phyloP scores from a whole-genome alignment of 1,140 invertebrate genomes.

The Papilio dardanus region DNA sequence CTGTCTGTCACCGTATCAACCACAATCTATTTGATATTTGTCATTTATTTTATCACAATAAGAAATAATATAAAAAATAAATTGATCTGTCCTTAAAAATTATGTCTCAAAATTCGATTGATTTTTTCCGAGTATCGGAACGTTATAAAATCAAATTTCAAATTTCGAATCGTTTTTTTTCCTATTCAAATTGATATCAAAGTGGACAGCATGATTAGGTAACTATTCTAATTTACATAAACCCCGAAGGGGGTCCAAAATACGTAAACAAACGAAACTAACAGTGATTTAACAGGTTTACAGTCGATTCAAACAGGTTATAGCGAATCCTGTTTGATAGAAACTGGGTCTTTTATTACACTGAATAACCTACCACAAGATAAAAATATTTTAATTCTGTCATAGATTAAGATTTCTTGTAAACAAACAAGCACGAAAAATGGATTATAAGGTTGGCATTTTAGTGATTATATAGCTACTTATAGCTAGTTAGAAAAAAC shows the following conservation, averaged over 20 bases:
- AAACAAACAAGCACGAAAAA: no score
- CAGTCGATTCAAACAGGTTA: constrained; percentile 12
- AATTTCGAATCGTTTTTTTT: background rate
- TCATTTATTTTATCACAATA: background rate
- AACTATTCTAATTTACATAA: background rate
- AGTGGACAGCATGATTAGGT: constrained; percentile 3
- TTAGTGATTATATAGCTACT: no score
- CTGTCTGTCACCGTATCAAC: background rate
- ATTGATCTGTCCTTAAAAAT: background rate
- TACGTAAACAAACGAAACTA: constrained; percentile 30
- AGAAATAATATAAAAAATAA: background rate
- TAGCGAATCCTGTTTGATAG: constrained; percentile 11
- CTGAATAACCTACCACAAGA: constrained; percentile 21
- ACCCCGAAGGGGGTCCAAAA: background rate
- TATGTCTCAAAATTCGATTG: background rate
- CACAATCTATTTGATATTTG: background rate
- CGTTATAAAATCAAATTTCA: background rate
- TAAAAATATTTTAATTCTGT: background rate
- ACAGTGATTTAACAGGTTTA: constrained; percentile 30
- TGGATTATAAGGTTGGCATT: no score
- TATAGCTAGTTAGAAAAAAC: no score
- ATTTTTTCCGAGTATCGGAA: background rate
- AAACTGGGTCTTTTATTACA: constrained; percentile 22
- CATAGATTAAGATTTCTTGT: background rate
- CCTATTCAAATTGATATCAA: background rate